Evolutionary conservation across 2,888 invertebrate species (phyloP).

Genomic region (Caenorhabditis sulstoni): DNA sequence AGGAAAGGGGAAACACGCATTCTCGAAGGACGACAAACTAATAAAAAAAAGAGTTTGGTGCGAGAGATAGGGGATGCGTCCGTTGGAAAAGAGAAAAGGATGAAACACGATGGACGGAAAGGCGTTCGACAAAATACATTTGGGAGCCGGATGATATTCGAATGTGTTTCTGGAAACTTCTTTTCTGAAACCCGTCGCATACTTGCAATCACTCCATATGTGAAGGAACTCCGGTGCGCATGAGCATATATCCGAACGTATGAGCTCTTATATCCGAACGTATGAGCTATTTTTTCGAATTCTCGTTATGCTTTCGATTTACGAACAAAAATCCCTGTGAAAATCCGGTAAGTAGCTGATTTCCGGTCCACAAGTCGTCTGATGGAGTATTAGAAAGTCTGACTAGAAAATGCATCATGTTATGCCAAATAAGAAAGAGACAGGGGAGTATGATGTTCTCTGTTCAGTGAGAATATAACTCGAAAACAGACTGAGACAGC

Average conservation of each 20-base stretch:
- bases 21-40: constrained; percentile 49
- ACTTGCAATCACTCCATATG: too few species aligned
- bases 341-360: constrained; percentile 6
- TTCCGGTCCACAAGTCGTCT: constrained; percentile 1
- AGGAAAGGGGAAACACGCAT: constrained; percentile 33
- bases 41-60: constrained; percentile 45
- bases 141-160: constrained; percentile 22
- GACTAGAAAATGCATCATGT: too few species aligned
- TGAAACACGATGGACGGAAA: too few species aligned
- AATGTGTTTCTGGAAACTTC: background rate
- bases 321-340: background rate
- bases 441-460: constrained; percentile 1
- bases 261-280: too few species aligned
- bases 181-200: too few species aligned
- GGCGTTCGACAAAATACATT: constrained; percentile 34
- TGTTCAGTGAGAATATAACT: background rate
- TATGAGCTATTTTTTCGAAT: too few species aligned
- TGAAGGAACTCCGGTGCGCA: too few species aligned
- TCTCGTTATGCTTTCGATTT: background rate
- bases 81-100: constrained; percentile 3
- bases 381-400: background rate
- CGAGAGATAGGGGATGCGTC: constrained; percentile 37
- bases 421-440: background rate
- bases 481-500: constrained; percentile 20
- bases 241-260: too few species aligned